Percentiles rank a stretch among this genome's conserved stretches.
These are phyloP conservation scores for Enteromius trimaculatus DNA, from an alignment of 2,797 vertebrate genomes.

Conservation along the genomic window DNA sequence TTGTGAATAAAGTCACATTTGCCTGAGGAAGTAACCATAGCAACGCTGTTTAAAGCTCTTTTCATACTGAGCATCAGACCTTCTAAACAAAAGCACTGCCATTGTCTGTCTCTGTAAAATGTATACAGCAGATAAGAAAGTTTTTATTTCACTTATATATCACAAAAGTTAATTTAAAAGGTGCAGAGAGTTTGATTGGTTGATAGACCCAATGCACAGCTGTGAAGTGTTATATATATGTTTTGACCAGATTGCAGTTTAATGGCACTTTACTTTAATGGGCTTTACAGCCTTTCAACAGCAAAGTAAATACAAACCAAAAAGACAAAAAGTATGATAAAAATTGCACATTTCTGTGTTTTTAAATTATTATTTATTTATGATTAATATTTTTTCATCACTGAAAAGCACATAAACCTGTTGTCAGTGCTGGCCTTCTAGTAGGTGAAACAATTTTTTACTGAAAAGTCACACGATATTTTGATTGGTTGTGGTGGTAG, in stretches of 20 bases:
- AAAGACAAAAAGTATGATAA: neutral
- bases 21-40: slow-evolving; percentile 21
- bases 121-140: neutral
- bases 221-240: neutral
- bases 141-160: neutral
- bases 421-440: neutral
- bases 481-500: neutral
- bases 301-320: neutral
- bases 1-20: slow-evolving; percentile 5
- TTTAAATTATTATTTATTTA: neutral
- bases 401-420: neutral
- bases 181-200: neutral
- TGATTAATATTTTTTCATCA: neutral
- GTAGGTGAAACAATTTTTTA: neutral
- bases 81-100: neutral
- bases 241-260: neutral
- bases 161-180: neutral
- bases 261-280: neutral
- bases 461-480: neutral
- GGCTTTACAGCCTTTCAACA: neutral
- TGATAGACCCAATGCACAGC: neutral
- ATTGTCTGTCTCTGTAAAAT: neutral
- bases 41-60: slow-evolving; percentile 4
- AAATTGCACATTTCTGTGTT: neutral
- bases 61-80: neutral